Evolutionary conservation across 1,140 invertebrate genomes (phyloP).

Genomic region (Drosophila subobscura): DNA sequence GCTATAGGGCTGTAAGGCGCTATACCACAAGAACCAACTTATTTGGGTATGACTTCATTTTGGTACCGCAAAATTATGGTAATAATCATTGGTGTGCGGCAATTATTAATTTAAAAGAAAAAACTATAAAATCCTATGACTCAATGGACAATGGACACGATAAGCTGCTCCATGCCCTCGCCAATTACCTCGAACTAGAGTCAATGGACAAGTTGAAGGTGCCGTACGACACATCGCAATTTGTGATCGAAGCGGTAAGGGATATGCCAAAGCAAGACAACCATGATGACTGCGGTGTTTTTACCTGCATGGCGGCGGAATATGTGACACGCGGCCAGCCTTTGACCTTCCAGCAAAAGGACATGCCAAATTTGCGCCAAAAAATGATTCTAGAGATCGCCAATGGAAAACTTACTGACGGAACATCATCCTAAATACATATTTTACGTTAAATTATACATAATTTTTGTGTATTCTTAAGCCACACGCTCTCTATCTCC

Average conservation of each 20-base stretch:
- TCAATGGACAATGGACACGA: slow-evolving; percentile 93
- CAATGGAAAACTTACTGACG: slow-evolving; percentile 38
- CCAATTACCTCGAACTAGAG: slow-evolving; percentile 92
- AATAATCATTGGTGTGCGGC: slow-evolving; percentile 98
- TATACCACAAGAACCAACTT: slow-evolving; percentile 92
- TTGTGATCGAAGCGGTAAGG: slow-evolving; percentile 85
- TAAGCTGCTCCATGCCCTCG: slow-evolving; percentile 88
- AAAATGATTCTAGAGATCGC: slow-evolving; percentile 97
- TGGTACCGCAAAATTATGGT: slow-evolving; percentile 94
- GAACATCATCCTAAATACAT: too few relatives aligned
- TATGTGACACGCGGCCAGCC: slow-evolving; percentile 90
- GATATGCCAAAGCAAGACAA: slow-evolving; percentile 98
- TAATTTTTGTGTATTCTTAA: slow-evolving; percentile 2
- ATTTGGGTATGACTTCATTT: slow-evolving; percentile 71
- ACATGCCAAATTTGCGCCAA: slow-evolving; percentile 96
- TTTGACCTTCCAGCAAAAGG: slow-evolving; percentile 91
- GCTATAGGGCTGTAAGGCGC: slow-evolving; percentile 88
- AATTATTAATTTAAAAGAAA: slow-evolving; percentile 91
- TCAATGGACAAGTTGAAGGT: slow-evolving; percentile 93
- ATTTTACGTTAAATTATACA: too few relatives aligned
- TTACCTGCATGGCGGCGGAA: slow-evolving; percentile 97
- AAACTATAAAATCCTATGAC: slow-evolving; percentile 94
- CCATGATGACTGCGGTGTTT: slow-evolving; percentile 98
- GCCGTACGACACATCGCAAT: slow-evolving; percentile 88
- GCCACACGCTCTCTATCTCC: background rate